Evolutionary conservation across 2,888 invertebrate genomes (phyloP).

Genomic region (Xestia xanthographa): DNA sequence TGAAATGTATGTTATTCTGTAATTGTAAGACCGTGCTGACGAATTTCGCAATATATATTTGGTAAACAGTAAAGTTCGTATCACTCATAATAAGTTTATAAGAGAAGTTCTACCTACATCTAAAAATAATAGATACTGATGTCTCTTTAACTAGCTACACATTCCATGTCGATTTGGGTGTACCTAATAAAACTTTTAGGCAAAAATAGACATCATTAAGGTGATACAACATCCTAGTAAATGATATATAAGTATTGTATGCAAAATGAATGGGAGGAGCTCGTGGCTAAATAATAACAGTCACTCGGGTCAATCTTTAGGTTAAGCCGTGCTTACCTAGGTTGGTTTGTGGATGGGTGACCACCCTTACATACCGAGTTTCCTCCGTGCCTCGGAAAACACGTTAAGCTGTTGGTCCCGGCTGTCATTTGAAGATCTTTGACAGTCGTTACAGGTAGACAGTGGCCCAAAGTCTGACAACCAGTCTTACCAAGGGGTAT

Average conservation of each 20-base stretch:
- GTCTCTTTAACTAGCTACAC: not conserved
- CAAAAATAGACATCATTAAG: not conserved
- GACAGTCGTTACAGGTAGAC: too few species aligned
- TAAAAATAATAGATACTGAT: not conserved
- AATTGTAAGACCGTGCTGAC: not conserved
- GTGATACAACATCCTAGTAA: constrained; percentile 6
- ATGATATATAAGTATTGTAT: too few species aligned
- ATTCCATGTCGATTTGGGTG: not conserved
- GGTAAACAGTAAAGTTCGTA: not conserved
- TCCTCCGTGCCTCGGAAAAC: too few species aligned
- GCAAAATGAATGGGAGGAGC: not conserved
- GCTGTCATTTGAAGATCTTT: too few species aligned
- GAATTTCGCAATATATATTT: not conserved
- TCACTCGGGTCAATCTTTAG: too few species aligned
- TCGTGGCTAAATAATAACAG: too few species aligned
- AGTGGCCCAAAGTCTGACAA: too few species aligned
- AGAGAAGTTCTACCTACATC: not conserved
- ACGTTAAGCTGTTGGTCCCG: too few species aligned
- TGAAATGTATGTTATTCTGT: not conserved
- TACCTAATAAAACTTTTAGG: not conserved
- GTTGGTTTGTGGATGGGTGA: too few species aligned
- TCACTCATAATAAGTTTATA: not conserved
- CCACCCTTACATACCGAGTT: too few species aligned
- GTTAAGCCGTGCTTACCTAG: too few species aligned
- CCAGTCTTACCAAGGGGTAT: too few species aligned